Evolutionary conservation across 2,888 invertebrate genomes (phyloP), one percentile per base, ranked within the genome.

Genomic region (Sussaba pulchella): DNA sequence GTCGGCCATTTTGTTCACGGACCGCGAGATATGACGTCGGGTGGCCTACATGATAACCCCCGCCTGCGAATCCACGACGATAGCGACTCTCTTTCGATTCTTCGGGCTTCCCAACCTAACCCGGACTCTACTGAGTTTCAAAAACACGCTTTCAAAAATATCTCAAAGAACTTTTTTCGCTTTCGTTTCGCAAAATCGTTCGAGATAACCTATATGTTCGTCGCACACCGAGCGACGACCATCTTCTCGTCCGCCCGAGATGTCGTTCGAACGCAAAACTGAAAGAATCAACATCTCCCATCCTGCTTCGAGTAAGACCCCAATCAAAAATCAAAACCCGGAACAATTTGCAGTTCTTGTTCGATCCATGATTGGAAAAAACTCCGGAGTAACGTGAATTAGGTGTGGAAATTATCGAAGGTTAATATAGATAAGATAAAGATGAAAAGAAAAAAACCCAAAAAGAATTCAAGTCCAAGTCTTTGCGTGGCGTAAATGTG

Each of bases 31-130:
- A 88, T 88, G 89, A 89, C 88, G 89, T 89, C 87, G 85, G 71
- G 78, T 83, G 88, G 86, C 90, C 89, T 88, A 88, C 82, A 87
- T 88, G 90, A 90, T 90, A 90, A 89, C 90, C 89, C 87, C 75
- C 81, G 61, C 61, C 47, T 71, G n/a, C 76, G 67, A 75, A 67
- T 64, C n/a, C 67, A 78, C 63, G 73, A 82, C 67, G 83, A 85
- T 82, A 85, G 71, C 64, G 76, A 75, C 67, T 73, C 57, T 61
- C 24, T 57, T n/a, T 74, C 72, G 66, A 75, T 83, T 82, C 77
- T 70, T 72, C 59, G 54, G 76, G 57, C 61, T 75, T 70, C 31
- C 66, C 21, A 64, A 67, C 64, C 43, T 73, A 17, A 41, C 41
- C 50, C 47, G 36, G 24, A 73, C 36, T 45, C 67, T 50, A 43